Conservation (phyloP, 2,797 vertebrate species). For the Sebastes wilsoni region DNA sequence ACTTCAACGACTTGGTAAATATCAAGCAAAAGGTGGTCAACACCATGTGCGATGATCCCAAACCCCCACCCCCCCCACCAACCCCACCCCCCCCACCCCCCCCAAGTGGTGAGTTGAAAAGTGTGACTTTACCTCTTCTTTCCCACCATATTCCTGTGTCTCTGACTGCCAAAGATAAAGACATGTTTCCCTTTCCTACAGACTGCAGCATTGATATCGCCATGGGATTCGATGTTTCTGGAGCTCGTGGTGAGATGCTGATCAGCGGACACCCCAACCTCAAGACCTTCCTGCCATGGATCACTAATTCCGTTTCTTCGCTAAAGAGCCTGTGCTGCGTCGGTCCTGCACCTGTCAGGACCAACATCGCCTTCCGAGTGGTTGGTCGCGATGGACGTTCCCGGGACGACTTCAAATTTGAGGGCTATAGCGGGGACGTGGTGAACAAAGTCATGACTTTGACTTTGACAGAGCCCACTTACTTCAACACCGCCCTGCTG, state of each 20-base stretch:
- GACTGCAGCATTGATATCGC: constrained; percentile 85
- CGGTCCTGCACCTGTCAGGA: neutral
- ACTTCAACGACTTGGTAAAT: constrained; percentile 67
- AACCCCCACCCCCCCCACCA: rapidly evolving
- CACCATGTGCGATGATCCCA: constrained; percentile 61
- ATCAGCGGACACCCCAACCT: constrained; percentile 77
- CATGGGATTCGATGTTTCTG: constrained; percentile 87
- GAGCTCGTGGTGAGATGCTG: constrained; percentile 28
- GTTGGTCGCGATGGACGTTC: constrained; percentile 40
- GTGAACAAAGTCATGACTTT: constrained; percentile 80
- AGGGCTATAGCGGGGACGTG: constrained; percentile 67
- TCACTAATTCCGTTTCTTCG: constrained; percentile 73
- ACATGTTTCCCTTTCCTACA: constrained; percentile 33
- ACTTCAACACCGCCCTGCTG: constrained; percentile 82
- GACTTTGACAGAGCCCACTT: constrained; percentile 55
- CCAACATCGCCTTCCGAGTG: constrained; percentile 79
- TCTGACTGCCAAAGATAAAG: neutral
- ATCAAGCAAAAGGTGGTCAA: constrained; percentile 74
- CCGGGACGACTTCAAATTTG: constrained; percentile 82
- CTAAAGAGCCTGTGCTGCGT: constrained; percentile 83
- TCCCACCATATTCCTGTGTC: neutral
- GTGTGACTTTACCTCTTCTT: neutral
- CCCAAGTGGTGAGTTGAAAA: constrained; percentile 12
- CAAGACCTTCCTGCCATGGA: constrained; percentile 75
- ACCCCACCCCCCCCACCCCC: rapidly evolving